Base-by-base conservation (phyloP, 2,113 vertebrate genomes). In the Pao palembangensis region DNA sequence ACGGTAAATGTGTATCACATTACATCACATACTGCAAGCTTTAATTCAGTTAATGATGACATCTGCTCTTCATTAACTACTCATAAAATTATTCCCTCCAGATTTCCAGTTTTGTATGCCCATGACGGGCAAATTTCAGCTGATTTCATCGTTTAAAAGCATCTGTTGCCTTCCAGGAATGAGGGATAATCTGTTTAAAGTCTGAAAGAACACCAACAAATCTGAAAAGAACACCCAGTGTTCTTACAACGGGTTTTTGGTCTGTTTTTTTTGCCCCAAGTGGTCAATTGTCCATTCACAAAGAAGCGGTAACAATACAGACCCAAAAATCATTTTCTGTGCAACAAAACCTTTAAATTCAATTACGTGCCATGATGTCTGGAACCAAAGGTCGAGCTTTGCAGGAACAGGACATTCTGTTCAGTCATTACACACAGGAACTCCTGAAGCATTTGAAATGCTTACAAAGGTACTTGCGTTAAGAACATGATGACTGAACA, bases 151-250 rank as follows among this genome's bases (percentile, higher is more conserved):
- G 53, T 52, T 47, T 47, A 78, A 74, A 77, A 57, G 54, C 52
- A 63, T 56, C 62, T 57, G 59, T 74, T 65, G 63, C 14, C 44
- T 47, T 47, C 17, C 15, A 47, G 44, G 59, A 63, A 80, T 55
- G 23, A 52, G 48, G 56, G 60, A 46, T 81, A 53, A 88, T 87
- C 75, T 84, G 66, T 84, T 84, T 78, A 80, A 86, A 85, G 75
- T 75, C 46, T 63, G 50, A 76, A 67, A 59, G 46, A 69, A 53
- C 51, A 65, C 53, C 62, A 75, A 49, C 34, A 44, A 54, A 51
- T 34, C 55, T 63, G 53, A 57, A 52, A 76, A 49, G 57, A 58
- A 61, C 79, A 55, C 71, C 34, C 8, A 38, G 34, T 38, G 34
- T 38, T 38, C 34, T 38, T 38, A 38, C 34, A 82, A 78, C 87